Evolutionary conservation across 2,797 vertebrate species (phyloP), one percentile per base, ranked within the genome.

Genomic region (Falco columbarius): DNA sequence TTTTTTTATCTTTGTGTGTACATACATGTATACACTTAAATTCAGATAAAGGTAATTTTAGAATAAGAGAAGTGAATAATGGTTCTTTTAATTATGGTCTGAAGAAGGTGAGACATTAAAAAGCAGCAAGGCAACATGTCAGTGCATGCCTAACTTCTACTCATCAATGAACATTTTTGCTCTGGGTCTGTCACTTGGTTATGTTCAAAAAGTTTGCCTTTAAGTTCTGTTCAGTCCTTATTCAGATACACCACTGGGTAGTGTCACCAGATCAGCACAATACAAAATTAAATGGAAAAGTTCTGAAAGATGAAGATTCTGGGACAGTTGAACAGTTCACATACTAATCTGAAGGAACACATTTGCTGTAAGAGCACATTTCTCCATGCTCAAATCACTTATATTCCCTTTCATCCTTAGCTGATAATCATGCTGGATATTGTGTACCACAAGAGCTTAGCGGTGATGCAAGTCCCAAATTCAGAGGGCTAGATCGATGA

Each of bases 141-240:
- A 80, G 16, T 9, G 2, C 18, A 63, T 14, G 12, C 13, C 27
- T 82, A 30, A 17, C 47, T 79, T 63, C 13, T 59, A 24, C 6
- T 58, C 3, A 38, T 49, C 52, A 73, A 3, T 24, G 16, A 89
- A 59, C 10, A 10, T 8, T 66, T 83, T 80, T 2, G 0, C 22
- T 67, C 5, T 4, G 1, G 3, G 27, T 51, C 21, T 58, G 65
- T 88, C 0, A 0, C 49, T 71, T 5, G 6, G 52, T 4, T 42
- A 20, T 6, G 4, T 52, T 76, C 40, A 74, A 51, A 81, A 86
- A 65, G 2, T 2, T 1, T 34, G 1, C 13, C 34, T 68, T 3
- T 54, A 63, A 66, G 27, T 51, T 88, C 7, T 89, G 7, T 54
- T 58, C 17, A 26, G 19, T 38, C 19, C 19, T 82, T 67, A 30